Base-by-base conservation (phyloP, 2,797 vertebrate genomes). In the Lacerta agilis region DNA sequence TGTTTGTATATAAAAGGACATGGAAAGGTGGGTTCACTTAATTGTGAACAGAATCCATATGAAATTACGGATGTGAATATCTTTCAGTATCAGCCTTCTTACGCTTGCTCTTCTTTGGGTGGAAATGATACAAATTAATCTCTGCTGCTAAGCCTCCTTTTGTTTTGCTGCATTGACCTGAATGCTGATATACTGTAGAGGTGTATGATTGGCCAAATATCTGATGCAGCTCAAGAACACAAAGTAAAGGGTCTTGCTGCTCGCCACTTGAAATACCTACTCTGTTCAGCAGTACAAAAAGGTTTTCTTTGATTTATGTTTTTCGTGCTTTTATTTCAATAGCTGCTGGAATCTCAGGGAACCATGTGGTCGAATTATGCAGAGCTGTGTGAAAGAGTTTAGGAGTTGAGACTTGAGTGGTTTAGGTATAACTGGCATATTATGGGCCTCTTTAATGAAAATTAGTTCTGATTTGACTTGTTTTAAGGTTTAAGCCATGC, bases 141-240 rank as follows among this genome's bases (percentile, higher is more conserved):
- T 92, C 93, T 83, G 29, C 27, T 90, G 79, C 79, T 88, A 69
- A 88, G 23, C 82, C 93, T 83, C 76, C 84, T 77, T 93, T 94
- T 92, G 38, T 86, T 94, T 90, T 90, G n/a, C 2, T 86, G 49
- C 83, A 69, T 45, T 95, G 82, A 91, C 4, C 0, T 92, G 86
- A 92, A 81, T 58, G 25, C 41, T 90, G 76, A 33, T 87, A 64
- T 67, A 64, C 38, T 84, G 82, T 89, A 92, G 69, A 89, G 79
- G 73, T 82, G 72, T 45, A 55, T 77, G 73, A 91, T 80, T 90
- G 91, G 79, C 55, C 90, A 72, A 71, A 80, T 45, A 67, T 85
- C 78, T 88, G 88, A 82, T 83, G 72, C 87, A 89, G 82, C 83
- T 67, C 78, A 93, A 38, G 69, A 92, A 94, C 87, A 90, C 64